Conservation (phyloP, 1,140 invertebrate genomes). For the Leptinotarsa texana region DNA sequence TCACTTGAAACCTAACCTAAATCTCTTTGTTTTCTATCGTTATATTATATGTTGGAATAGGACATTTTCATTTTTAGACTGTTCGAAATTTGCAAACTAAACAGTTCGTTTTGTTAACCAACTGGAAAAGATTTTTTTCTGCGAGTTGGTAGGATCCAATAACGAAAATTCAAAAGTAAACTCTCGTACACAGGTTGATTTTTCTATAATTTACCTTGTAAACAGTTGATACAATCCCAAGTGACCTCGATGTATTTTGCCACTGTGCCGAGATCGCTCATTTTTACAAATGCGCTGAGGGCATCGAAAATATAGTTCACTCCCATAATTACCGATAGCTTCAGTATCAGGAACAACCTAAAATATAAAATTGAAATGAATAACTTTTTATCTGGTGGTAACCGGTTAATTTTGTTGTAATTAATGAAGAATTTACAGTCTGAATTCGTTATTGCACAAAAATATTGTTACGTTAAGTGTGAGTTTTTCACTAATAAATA, state of each 20-base stretch:
- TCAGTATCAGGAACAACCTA: conserved; percentile 62
- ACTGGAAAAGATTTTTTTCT: background rate
- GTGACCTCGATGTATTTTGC: conserved; percentile 39
- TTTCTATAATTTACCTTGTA: conserved; percentile 36
- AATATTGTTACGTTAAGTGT: too few relatives aligned
- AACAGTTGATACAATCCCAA: conserved; percentile 35
- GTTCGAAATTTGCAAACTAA: too few relatives aligned
- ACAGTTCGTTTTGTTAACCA: too few relatives aligned
- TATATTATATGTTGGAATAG: too few relatives aligned
- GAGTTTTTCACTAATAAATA: too few relatives aligned
- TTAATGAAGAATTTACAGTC: too few relatives aligned
- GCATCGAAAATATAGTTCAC: conserved; percentile 62
- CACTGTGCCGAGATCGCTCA: conserved; percentile 26
- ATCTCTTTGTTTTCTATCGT: too few relatives aligned
- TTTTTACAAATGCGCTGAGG: conserved; percentile 49
- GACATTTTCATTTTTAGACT: too few relatives aligned
- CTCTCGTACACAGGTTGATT: background rate
- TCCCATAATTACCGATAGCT: conserved; percentile 66
- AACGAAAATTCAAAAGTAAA: background rate
- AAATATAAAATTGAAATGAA: conserved; percentile 5
- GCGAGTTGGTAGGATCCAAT: background rate
- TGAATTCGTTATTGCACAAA: too few relatives aligned
- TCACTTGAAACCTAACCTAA: too few relatives aligned
- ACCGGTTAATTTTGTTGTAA: background rate
- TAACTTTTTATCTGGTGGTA: background rate